A percentile compares a stretch with the other conserved stretches of the same genome.
These are phyloP conservation scores for Rhamphomyia laevipes DNA, from an alignment of 2,888 invertebrate species.

Conservation along the genomic window DNA sequence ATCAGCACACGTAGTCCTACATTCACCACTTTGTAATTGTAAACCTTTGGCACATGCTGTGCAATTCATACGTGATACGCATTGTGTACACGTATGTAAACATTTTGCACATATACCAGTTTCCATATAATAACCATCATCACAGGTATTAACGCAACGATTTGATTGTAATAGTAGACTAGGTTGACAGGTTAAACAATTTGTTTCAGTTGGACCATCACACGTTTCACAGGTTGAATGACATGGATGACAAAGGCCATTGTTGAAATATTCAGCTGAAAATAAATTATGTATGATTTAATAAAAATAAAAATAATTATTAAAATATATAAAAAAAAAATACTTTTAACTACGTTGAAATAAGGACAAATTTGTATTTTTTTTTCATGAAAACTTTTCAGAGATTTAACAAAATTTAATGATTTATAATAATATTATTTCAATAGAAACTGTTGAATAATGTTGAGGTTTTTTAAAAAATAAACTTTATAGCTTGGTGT, in stretches of 20 bases:
- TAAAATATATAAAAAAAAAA: too few species aligned
- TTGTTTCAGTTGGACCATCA: constrained; percentile 58
- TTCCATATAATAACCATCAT: constrained; percentile 60
- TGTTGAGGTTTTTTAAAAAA: too few species aligned
- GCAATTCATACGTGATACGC: constrained; percentile 68
- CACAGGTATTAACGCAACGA: constrained; percentile 65
- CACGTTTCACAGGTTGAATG: constrained; percentile 74
- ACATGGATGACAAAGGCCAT: constrained; percentile 58
- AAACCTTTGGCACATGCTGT: constrained; percentile 65
- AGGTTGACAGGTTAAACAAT: constrained; percentile 63
- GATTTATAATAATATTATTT: too few species aligned
- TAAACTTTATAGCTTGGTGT: too few species aligned
- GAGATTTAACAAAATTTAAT: too few species aligned
- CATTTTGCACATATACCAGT: constrained; percentile 66
- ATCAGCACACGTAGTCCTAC: constrained; percentile 65
- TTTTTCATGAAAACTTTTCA: too few species aligned
- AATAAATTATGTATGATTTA: constrained; percentile 17
- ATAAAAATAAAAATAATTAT: too few species aligned
- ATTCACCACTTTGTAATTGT: constrained; percentile 71
- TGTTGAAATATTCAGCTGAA: constrained; percentile 62
- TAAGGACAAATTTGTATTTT: too few species aligned
- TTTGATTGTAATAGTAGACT: constrained; percentile 60
- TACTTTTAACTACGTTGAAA: too few species aligned
- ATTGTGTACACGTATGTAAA: constrained; percentile 64
- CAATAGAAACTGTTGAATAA: too few species aligned